Percentiles rank a stretch among this genome's conserved stretches.
Conservation (phyloP, 2,113 vertebrate species). For the Chroicocephalus ridibundus region DNA sequence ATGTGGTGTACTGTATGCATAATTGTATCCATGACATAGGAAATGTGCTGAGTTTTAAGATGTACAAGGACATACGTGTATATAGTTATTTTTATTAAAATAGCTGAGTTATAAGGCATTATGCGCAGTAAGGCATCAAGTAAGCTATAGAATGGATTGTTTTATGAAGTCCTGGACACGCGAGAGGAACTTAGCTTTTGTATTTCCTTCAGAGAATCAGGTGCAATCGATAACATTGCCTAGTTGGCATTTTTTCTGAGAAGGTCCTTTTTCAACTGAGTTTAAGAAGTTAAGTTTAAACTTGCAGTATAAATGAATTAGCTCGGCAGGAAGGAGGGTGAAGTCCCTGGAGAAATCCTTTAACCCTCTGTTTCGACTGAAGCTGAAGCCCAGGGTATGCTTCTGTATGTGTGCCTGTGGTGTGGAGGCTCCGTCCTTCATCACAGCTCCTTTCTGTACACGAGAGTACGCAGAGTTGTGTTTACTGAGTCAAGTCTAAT, state of each 20-base stretch:
- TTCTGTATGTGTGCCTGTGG: neutral
- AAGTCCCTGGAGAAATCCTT: neutral
- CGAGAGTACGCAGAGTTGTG: fast-evolving
- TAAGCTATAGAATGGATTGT: neutral
- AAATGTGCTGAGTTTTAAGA: neutral
- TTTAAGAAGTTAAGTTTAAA: neutral
- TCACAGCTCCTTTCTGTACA: neutral
- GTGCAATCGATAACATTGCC: neutral
- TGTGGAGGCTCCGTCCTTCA: neutral
- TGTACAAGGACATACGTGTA: neutral
- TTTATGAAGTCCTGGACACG: neutral
- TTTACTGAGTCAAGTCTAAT: neutral
- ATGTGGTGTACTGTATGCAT: neutral
- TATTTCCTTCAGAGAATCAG: neutral
- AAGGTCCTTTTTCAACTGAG: neutral
- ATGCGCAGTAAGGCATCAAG: neutral
- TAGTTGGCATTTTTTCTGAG: neutral
- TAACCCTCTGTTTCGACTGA: neutral
- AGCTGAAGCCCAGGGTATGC: neutral
- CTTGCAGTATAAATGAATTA: neutral
- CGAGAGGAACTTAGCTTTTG: neutral
- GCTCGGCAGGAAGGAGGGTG: neutral
- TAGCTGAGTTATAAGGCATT: neutral
- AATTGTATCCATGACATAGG: neutral
- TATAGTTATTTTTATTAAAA: neutral